Evolutionary conservation across 92 coral and sea anemone species (phyloP).

Genomic region (Porites divaricata): DNA sequence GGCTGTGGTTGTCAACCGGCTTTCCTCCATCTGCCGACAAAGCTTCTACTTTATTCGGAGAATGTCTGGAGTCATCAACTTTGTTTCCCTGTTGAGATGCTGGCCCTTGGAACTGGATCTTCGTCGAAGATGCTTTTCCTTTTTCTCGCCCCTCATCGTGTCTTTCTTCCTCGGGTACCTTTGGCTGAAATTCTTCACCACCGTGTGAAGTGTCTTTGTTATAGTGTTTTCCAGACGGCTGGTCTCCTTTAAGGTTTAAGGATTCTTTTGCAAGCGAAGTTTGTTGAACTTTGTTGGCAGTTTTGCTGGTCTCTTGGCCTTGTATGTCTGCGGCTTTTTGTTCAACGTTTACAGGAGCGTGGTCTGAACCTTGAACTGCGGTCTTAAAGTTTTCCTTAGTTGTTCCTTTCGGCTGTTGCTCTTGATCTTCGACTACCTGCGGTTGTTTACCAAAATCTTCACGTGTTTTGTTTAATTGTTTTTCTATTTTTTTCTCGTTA

Average conservation of each 20-base stretch:
- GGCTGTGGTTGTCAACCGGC: background rate
- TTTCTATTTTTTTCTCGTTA: too few relatives aligned
- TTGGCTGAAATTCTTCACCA: background rate
- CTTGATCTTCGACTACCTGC: background rate
- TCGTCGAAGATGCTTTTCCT: background rate
- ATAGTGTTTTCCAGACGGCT: background rate
- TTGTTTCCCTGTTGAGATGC: background rate
- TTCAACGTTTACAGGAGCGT: background rate
- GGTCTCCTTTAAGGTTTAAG: background rate
- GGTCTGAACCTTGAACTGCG: background rate
- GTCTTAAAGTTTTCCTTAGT: background rate
- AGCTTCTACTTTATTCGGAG: background rate
- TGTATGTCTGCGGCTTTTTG: background rate
- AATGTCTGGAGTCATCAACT: constrained; percentile 5
- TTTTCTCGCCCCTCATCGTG: background rate
- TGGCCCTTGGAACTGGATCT: background rate
- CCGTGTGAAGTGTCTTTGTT: background rate
- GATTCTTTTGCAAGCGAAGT: background rate
- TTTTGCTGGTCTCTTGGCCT: background rate
- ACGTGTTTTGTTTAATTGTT: background rate
- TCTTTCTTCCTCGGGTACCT: constrained; percentile 11
- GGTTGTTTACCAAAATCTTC: background rate
- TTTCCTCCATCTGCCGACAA: background rate
- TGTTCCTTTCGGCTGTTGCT: background rate
- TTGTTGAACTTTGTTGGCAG: background rate